Evolutionary conservation across 2,113 vertebrate species (phyloP), one percentile per base, ranked within the genome.

Genomic region (Channa argus): DNA sequence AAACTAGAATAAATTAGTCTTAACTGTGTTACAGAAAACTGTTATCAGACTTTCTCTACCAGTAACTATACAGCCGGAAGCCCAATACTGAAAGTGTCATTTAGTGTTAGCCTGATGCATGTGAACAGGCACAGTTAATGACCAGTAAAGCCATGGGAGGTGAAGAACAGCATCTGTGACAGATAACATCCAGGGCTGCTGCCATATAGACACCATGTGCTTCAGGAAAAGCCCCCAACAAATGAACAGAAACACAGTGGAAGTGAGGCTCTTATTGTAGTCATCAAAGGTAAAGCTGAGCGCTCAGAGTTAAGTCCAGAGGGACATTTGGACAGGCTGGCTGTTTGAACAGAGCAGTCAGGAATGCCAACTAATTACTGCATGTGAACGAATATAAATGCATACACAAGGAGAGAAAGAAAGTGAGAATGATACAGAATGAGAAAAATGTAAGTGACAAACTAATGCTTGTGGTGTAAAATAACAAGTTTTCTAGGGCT

Each of bases 131-230:
- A 77, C 58, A 75, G 88, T 91, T 88, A 86, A 86, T 64, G 80
- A 77, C 73, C 86, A 82, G 79, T 91, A 85, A 89, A 92, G 79
- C 90, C 85, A 83, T 58, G 1, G 53, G 89, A 71, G 89, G 84
- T 73, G 67, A 84, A 82, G 82, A 86, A 78, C 49, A 87, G 89
- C 92, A 92, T 91, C 91, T 93, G 91, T 90, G 89, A 89, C 78
- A 88, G 91, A 93, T 91, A 91, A 88, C 88, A 90, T 87, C 83
- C 92, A 92, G 90, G 80, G 64, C 88, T 85, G 82, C 83, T 73
- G 88, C 86, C 67, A 76, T 80, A 71, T 61, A 76, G 78, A 79
- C 80, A 90, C 82, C 86, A 89, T 47, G 63, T 88, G 84, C 80
- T 81, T 53, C 52, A 74, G 36, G 77, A 80, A 81, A 88, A 83